phyloP scores from a whole-genome alignment of 2,888 invertebrate genomes.

The Ophion ventricosus region DNA sequence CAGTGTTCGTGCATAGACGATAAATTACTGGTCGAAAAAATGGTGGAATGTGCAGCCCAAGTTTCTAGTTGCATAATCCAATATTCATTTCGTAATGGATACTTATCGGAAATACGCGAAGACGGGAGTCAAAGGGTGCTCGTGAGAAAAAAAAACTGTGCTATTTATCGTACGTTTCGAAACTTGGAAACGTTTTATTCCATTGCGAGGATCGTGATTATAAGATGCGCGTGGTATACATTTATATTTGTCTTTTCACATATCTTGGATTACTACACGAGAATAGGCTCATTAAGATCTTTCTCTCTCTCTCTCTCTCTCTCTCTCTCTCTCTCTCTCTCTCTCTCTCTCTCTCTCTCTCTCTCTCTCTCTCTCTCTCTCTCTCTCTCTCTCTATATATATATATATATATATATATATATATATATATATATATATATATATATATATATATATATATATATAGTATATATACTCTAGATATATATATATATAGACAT shows the following conservation, averaged over 20 bases:
- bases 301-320: not conserved
- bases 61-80: constrained; percentile 42
- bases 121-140: constrained; percentile 57
- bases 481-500: not conserved
- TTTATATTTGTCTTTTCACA: constrained; percentile 16
- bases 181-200: constrained; percentile 34
- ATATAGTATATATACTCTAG: not conserved
- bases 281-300: constrained; percentile 12
- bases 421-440: not conserved
- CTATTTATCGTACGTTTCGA: constrained; percentile 36
- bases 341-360: not conserved
- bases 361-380: not conserved
- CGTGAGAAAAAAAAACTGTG: not conserved
- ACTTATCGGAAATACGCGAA: constrained; percentile 49
- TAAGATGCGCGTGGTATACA: constrained; percentile 7
- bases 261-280: constrained; percentile 21
- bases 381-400: too few relatives aligned
- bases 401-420: not conserved
- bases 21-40: constrained; percentile 34
- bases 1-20: constrained; percentile 4
- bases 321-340: not conserved
- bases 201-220: not conserved
- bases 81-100: constrained; percentile 46
- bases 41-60: not conserved
- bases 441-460: too few relatives aligned